Conservation (phyloP, 1,140 invertebrate genomes). For the Acromyrmex heyeri region DNA sequence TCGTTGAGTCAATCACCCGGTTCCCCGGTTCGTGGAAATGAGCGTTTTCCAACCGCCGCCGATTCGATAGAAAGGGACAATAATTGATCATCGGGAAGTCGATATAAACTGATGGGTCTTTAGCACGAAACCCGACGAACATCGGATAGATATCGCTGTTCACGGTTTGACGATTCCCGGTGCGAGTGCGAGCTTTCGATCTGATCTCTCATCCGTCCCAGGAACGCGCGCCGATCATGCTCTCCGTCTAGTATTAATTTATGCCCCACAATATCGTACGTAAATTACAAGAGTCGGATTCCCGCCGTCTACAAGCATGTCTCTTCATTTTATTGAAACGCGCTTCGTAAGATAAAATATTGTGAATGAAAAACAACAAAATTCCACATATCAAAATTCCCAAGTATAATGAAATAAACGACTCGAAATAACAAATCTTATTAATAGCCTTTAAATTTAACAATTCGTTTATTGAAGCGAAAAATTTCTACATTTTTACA, state of each 20-base stretch:
- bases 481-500: neutral
- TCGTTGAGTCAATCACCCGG: neutral
- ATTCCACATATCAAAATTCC: neutral
- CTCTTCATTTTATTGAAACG: constrained; percentile 67
- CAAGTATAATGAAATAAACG: neutral
- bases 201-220: constrained; percentile 54
- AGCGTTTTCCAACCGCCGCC: constrained; percentile 1
- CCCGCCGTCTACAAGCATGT: constrained; percentile 38
- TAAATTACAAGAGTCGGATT: constrained; percentile 66
- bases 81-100: constrained; percentile 64
- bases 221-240: constrained; percentile 19
- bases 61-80: constrained; percentile 34
- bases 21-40: neutral
- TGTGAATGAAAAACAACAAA: neutral
- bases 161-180: constrained; percentile 48
- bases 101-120: constrained; percentile 44
- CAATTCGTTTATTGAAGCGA: neutral
- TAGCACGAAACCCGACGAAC: constrained; percentile 62
- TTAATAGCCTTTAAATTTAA: neutral
- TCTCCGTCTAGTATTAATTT: constrained; percentile 66
- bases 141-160: constrained; percentile 39
- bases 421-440: neutral
- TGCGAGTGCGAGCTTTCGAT: constrained; percentile 52
- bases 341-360: neutral
- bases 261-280: constrained; percentile 42